phyloP scores from a whole-genome alignment of 2,113 vertebrate genomes.

The Psephotus haematonotus region DNA sequence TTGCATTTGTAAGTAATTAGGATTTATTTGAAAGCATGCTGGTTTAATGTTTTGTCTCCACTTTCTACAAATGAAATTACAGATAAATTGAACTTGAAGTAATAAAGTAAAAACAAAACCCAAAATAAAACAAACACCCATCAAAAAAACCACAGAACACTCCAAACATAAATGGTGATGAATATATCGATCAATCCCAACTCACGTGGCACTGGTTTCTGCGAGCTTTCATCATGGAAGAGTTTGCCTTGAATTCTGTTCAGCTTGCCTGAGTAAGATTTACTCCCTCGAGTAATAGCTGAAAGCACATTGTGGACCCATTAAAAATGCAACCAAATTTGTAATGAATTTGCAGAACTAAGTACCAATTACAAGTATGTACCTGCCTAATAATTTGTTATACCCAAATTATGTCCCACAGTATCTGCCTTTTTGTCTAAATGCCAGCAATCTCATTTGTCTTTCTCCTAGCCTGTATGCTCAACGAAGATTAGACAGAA shows the following conservation, averaged over 20 bases:
- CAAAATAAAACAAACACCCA: neutral
- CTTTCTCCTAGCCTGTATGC: neutral
- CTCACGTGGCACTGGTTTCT: neutral
- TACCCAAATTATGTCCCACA: slow-evolving; percentile 9
- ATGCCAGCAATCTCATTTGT: slow-evolving; percentile 19
- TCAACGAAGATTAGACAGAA: slow-evolving; percentile 4
- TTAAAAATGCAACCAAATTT: neutral
- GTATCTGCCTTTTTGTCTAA: slow-evolving; percentile 40
- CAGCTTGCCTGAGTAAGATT: neutral
- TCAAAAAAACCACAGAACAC: neutral
- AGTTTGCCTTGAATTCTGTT: neutral
- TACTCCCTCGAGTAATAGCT: neutral
- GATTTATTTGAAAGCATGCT: slow-evolving; percentile 73
- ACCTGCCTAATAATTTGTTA: slow-evolving; percentile 43
- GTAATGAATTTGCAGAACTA: neutral
- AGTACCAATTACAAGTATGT: neutral
- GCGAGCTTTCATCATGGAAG: neutral
- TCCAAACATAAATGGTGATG: neutral
- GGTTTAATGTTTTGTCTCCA: slow-evolving; percentile 67
- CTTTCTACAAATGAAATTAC: slow-evolving; percentile 67
- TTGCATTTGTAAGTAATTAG: slow-evolving; percentile 72
- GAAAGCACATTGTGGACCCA: neutral
- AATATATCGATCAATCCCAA: neutral
- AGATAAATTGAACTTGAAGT: slow-evolving; percentile 70
- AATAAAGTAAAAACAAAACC: slow-evolving; percentile 51